phyloP scores from a whole-genome alignment of 2,113 vertebrate genomes.

The Takifugu bimaculatus region DNA sequence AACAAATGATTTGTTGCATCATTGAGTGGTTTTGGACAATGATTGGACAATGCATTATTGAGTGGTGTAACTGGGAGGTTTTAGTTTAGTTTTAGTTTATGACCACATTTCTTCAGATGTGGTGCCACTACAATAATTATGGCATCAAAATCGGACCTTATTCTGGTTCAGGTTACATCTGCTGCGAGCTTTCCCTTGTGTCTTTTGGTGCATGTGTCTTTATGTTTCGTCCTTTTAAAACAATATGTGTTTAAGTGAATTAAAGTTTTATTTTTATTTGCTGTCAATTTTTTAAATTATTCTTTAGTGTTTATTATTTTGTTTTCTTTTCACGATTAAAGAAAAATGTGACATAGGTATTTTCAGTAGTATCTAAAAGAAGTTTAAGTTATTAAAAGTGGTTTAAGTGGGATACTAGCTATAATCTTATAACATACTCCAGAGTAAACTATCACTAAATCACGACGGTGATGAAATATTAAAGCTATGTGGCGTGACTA shows the following conservation, averaged over 20 bases:
- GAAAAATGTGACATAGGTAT: too few relatives aligned
- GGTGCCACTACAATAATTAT: conserved; percentile 12
- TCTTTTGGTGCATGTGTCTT: conserved; percentile 32
- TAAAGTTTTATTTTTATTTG: conserved; percentile 18
- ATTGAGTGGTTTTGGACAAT: conserved; percentile 9
- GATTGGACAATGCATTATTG: conserved; percentile 2
- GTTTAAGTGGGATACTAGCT: neutral
- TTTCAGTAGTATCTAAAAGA: too few relatives aligned
- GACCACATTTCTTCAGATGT: neutral
- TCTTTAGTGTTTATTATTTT: too few relatives aligned
- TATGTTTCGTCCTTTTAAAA: conserved; percentile 18
- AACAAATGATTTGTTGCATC: conserved; percentile 27
- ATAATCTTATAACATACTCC: neutral
- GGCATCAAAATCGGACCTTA: conserved; percentile 18
- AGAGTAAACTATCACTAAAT: neutral
- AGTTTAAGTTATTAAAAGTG: too few relatives aligned
- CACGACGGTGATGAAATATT: neutral
- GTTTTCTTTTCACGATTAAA: too few relatives aligned
- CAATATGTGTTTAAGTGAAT: conserved; percentile 23
- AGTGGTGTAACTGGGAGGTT: conserved; percentile 15
- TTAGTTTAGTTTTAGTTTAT: conserved; percentile 1
- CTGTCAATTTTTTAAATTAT: conserved; percentile 15
- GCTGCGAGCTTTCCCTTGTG: neutral
- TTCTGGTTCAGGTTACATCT: conserved; percentile 20
- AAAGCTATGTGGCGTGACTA: neutral